Base-by-base conservation (phyloP, 1,140 invertebrate species). In the Zaprionus davidi region DNA sequence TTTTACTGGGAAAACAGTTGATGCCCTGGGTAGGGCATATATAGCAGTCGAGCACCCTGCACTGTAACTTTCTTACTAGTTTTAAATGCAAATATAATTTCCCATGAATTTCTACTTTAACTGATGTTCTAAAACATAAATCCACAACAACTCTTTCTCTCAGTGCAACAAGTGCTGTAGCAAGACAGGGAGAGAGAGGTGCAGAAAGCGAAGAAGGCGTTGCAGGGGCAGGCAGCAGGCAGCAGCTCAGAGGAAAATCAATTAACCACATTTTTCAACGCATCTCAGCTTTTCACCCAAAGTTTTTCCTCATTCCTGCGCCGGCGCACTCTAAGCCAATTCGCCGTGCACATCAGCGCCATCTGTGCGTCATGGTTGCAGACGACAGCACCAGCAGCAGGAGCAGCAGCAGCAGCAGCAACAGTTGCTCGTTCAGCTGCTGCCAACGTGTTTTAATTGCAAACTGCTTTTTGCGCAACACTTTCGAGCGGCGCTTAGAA, bases 401-500 rank as follows among this genome's bases (percentile, higher is more conserved):
- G 1, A 22, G 22, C 22, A 24, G 22, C 2, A 24, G 24, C 38
- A 49, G 24, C 53, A 66, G 46, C 44, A 66, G 56, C 51, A 56
- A 46, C 74, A 60, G 66, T 53, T 41, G 56, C 46, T 60, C 60
- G 36, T 55, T 31, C 31, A 38, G 60, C 56, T 51, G 68, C 49
- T 71, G 72, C 55, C 84, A 79, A 90, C 85, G 80, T 90, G 85
- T 88, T 88, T 88, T 88, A 88, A 88, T 88, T 90, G 85, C 85
- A 82, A 84, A 80, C 76, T 80, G 84, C 81, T 81, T 90, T 88
- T 88, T 79, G 85, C 85, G 79, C 85, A 90, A 90, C 85, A 90
- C 85, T 90, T 90, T 90, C 85, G 85, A 81, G 76, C 74, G 81
- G 63, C 63, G 66, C 81, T 90, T 90, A 87, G 83, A 90, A 90